A percentile compares a stretch with the other conserved stretches of the same genome.
Evolutionary conservation across 2,888 invertebrate species (phyloP).

Genomic region (Exocentrus adspersus): DNA sequence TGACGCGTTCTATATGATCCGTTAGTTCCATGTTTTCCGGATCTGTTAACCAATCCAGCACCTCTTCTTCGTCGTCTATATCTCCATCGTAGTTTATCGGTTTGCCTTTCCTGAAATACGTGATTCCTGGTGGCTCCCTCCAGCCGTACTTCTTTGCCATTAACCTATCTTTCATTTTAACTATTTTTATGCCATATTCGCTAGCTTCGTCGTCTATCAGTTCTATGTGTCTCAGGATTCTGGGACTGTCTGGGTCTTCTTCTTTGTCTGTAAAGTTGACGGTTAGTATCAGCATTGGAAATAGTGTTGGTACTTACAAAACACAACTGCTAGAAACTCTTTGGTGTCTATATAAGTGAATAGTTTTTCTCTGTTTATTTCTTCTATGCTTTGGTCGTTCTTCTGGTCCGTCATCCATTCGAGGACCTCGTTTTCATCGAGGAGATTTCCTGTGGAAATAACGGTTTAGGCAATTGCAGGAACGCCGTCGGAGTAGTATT

Average conservation of each 20-base stretch:
- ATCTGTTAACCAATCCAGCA: constrained; percentile 91
- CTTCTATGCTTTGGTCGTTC: constrained; percentile 90
- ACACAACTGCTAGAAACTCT: constrained; percentile 91
- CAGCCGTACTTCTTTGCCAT: constrained; percentile 96
- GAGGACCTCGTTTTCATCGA: constrained; percentile 83
- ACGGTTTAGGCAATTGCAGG: neutral
- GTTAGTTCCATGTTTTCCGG: constrained; percentile 94
- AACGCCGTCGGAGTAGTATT: neutral
- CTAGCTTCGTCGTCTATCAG: constrained; percentile 91
- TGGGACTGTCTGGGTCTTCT: constrained; percentile 82
- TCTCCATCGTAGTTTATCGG: constrained; percentile 93
- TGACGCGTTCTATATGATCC: constrained; percentile 91
- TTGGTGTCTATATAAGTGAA: constrained; percentile 87
- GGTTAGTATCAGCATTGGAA: too few species aligned
- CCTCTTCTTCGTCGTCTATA: constrained; percentile 88
- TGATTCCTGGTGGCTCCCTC: constrained; percentile 88
- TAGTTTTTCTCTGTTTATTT: constrained; percentile 84
- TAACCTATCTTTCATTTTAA: constrained; percentile 85
- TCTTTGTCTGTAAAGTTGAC: constrained; percentile 87
- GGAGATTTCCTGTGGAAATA: constrained; percentile 77
- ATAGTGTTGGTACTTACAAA: constrained; percentile 92
- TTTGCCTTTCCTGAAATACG: constrained; percentile 90
- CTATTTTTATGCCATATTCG: constrained; percentile 91
- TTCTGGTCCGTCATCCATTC: constrained; percentile 93
- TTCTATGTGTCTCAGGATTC: constrained; percentile 86